Evolutionary conservation across 2,888 invertebrate species (phyloP).

Genomic region (Tenodera sinensis): DNA sequence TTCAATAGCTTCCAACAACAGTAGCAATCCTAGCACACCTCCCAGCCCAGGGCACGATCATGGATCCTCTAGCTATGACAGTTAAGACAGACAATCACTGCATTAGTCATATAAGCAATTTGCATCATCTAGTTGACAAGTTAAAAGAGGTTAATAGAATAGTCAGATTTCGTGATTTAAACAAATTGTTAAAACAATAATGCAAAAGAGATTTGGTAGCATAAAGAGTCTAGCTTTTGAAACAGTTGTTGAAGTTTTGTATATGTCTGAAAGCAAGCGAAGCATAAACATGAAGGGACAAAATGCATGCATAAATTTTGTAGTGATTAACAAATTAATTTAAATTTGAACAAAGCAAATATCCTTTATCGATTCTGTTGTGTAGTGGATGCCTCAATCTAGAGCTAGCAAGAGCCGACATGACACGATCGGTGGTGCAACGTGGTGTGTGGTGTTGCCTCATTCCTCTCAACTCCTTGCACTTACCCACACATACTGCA

Average conservation of each 20-base stretch:
- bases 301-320: neutral
- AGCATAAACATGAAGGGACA: neutral
- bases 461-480: neutral
- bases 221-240: neutral
- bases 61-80: slow-evolving; percentile 64
- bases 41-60: slow-evolving; percentile 65
- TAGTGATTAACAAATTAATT: neutral
- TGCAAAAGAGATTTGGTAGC: neutral
- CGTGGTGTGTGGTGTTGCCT: neutral
- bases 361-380: neutral
- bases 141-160: neutral
- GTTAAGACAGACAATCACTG: slow-evolving; percentile 44
- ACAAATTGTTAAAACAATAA: neutral
- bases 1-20: slow-evolving; percentile 70
- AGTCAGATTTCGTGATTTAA: neutral
- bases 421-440: neutral
- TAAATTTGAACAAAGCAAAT: neutral
- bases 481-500: neutral
- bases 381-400: neutral
- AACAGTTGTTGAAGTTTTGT: neutral
- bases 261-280: neutral
- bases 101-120: neutral
- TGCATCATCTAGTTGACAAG: neutral
- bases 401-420: neutral
- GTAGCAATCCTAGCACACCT: slow-evolving; percentile 69